Conservation (phyloP, 2,888 invertebrate species). For the Hirtodrosophila confusa region DNA sequence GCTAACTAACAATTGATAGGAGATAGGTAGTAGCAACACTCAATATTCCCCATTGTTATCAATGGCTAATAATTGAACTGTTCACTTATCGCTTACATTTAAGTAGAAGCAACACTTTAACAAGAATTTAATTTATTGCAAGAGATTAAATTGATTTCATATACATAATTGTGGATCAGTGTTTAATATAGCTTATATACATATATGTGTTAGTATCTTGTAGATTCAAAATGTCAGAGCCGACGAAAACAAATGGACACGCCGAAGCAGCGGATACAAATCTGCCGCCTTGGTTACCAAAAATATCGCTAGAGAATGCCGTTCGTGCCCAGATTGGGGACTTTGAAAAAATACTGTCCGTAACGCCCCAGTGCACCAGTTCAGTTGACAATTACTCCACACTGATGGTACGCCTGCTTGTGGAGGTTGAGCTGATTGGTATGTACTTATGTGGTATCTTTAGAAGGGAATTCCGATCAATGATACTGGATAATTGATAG, state of each 20-base stretch:
- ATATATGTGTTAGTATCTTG: not conserved
- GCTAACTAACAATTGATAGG: not conserved
- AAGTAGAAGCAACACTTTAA: slow-evolving; percentile 2
- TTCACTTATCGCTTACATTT: slow-evolving; percentile 2
- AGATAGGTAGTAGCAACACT: not conserved
- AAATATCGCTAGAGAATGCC: slow-evolving; percentile 69
- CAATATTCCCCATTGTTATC: slow-evolving; percentile 13
- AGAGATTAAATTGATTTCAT: slow-evolving; percentile 13
- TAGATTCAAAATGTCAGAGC: slow-evolving; percentile 59
- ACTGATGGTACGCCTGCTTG: slow-evolving; percentile 72
- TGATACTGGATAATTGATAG: no score
- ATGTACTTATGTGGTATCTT: no score
- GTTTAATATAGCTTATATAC: not conserved
- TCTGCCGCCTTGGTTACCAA: slow-evolving; percentile 72
- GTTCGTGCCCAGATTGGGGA: slow-evolving; percentile 67
- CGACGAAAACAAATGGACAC: slow-evolving; percentile 48
- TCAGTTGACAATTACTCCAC: slow-evolving; percentile 78
- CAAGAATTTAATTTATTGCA: slow-evolving; percentile 19
- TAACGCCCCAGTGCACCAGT: slow-evolving; percentile 45
- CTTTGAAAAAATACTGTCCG: slow-evolving; percentile 58
- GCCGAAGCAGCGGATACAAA: slow-evolving; percentile 26
- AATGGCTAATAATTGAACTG: not conserved
- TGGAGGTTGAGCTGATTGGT: slow-evolving; percentile 77
- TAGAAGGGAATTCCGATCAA: no score
- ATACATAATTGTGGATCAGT: slow-evolving; percentile 1